Conservation (phyloP, 2,113 vertebrate species). For the Leucopsar rothschildi region DNA sequence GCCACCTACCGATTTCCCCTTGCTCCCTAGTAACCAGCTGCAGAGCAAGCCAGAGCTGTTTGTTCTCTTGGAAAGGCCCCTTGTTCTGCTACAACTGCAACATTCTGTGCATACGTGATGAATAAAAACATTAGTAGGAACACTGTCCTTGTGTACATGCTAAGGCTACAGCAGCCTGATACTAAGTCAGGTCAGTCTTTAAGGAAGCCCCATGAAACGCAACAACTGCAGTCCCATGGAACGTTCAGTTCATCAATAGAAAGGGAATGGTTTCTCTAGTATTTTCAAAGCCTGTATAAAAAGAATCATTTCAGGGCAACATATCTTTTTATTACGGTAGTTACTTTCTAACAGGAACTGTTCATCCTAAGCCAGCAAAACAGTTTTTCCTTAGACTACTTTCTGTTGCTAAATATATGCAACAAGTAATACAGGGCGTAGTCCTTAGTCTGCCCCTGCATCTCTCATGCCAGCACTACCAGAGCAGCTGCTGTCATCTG, state of each 20-base stretch:
- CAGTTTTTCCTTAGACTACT: not conserved
- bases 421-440: not conserved
- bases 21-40: not conserved
- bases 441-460: not conserved
- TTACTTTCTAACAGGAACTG: not conserved
- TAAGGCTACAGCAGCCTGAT: not conserved
- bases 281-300: not conserved
- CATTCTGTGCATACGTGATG: accelerated
- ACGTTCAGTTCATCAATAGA: not conserved
- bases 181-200: not conserved
- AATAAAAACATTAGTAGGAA: not conserved
- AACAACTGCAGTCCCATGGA: not conserved
- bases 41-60: not conserved
- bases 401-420: not conserved
- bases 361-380: not conserved
- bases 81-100: not conserved
- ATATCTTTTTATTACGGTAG: not conserved
- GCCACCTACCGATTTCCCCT: not conserved
- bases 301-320: not conserved
- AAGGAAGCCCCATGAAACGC: not conserved
- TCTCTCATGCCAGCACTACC: not conserved
- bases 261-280: not conserved
- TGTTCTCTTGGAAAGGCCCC: not conserved
- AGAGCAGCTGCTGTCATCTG: not conserved
- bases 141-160: accelerated